Percentiles rank a stretch among this genome's conserved stretches.
These are phyloP conservation scores for Coracopsis vasa DNA, from an alignment of 2,113 vertebrate genomes.

Conservation along the genomic window DNA sequence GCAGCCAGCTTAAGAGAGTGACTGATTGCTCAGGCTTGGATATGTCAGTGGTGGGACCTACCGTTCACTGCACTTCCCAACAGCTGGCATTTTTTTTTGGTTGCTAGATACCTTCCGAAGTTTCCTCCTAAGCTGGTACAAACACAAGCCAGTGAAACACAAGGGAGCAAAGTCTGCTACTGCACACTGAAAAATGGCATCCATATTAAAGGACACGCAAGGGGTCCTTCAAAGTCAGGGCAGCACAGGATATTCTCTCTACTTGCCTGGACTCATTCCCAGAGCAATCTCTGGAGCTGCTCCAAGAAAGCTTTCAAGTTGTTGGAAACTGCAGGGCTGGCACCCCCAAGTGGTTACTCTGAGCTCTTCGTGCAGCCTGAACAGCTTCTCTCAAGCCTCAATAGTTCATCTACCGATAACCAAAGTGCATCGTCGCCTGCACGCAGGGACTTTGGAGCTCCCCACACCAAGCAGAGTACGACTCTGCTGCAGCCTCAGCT, in stretches of 20 bases:
- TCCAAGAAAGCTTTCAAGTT: slow-evolving; percentile 25
- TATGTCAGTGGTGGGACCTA: neutral
- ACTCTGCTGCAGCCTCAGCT: accelerated
- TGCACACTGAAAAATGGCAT: accelerated
- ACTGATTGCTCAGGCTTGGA: accelerated
- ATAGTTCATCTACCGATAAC: accelerated
- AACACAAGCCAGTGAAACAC: neutral
- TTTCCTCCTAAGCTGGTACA: neutral
- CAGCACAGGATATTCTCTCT: neutral
- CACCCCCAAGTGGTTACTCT: slow-evolving; percentile 37
- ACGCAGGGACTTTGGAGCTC: accelerated
- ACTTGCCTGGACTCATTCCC: neutral
- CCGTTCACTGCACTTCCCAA: neutral
- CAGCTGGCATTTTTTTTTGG: accelerated
- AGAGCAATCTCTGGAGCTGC: neutral
- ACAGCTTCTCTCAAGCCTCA: neutral
- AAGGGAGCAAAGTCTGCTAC: neutral
- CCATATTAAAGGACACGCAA: neutral
- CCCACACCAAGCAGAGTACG: accelerated
- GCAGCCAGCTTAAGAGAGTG: neutral
- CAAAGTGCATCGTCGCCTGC: accelerated
- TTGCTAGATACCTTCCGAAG: neutral
- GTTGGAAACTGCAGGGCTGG: slow-evolving; percentile 14
- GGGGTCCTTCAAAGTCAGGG: neutral
- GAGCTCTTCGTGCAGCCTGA: neutral